These are phyloP conservation scores for Drosophila maculinotata DNA, from an alignment of 2,888 invertebrate genomes.

Conservation along the genomic window DNA sequence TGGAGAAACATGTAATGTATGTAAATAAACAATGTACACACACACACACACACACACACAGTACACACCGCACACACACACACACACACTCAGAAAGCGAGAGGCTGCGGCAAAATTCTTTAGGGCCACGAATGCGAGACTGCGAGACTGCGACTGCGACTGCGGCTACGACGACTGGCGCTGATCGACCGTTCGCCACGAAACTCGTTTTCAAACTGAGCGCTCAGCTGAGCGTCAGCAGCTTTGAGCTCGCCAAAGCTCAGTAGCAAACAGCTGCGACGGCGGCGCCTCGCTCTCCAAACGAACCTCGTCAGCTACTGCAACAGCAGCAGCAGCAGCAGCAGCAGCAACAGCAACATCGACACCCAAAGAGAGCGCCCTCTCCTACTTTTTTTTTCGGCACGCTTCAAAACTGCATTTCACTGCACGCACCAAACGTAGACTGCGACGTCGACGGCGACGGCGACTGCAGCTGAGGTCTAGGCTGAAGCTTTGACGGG, in stretches of 20 bases:
- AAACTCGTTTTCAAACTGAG: constrained; percentile 82
- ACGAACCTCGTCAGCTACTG: constrained; percentile 35
- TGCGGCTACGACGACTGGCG: constrained; percentile 57
- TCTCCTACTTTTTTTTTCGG: constrained; percentile 30
- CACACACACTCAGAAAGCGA: constrained; percentile 13
- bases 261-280: constrained; percentile 37
- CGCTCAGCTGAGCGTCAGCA: constrained; percentile 53
- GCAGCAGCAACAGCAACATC: constrained; percentile 19
- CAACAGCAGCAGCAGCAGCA: constrained; percentile 18
- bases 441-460: no score
- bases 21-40: constrained; percentile 67
- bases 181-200: constrained; percentile 73
- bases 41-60: constrained; percentile 5
- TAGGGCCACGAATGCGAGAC: constrained; percentile 47
- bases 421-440: constrained; percentile 42
- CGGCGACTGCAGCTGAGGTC: constrained; percentile 9
- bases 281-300: constrained; percentile 43
- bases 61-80: no score
- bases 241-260: constrained; percentile 56
- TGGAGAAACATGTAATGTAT: constrained; percentile 57
- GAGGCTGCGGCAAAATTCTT: constrained; percentile 58
- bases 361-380: constrained; percentile 39
- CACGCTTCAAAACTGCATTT: constrained; percentile 58
- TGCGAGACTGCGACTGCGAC: constrained; percentile 39
- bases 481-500: constrained; percentile 8